These are phyloP conservation scores for Lepidurus apus DNA, from an alignment of 1,140 invertebrate genomes.

Conservation along the genomic window DNA sequence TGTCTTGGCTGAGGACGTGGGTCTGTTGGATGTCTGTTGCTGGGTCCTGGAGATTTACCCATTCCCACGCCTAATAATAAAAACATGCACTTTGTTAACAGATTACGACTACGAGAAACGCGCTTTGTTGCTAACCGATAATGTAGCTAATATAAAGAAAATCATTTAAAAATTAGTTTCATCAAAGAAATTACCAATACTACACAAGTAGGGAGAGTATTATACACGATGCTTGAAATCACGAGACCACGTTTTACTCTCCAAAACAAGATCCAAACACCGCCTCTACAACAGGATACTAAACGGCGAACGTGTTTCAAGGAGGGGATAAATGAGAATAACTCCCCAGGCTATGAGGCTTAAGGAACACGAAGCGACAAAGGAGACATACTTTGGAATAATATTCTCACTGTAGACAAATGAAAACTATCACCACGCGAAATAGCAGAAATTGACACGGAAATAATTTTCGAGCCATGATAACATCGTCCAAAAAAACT, in stretches of 20 bases:
- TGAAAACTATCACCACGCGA: too few species aligned
- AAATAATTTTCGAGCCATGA: too few species aligned
- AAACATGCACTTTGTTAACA: neutral
- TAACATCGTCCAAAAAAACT: too few species aligned
- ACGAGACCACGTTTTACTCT: slow-evolving; percentile 14
- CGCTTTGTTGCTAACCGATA: neutral
- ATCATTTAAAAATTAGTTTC: neutral
- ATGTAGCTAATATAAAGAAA: neutral
- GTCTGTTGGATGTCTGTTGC: neutral
- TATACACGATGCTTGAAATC: neutral
- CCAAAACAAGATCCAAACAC: slow-evolving; percentile 12
- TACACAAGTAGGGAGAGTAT: neutral
- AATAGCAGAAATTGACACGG: too few species aligned
- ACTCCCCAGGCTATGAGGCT: too few species aligned
- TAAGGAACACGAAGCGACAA: too few species aligned
- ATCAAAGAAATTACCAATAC: neutral
- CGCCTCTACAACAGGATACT: neutral
- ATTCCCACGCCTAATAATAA: neutral
- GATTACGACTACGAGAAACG: neutral
- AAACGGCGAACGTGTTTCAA: neutral
- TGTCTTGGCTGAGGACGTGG: slow-evolving; percentile 2
- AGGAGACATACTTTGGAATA: too few species aligned
- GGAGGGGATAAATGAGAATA: too few species aligned
- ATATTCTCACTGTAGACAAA: too few species aligned
- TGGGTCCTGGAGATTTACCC: neutral